phyloP scores from a whole-genome alignment of 2,888 invertebrate genomes.

The Subacronicta megacephala region DNA sequence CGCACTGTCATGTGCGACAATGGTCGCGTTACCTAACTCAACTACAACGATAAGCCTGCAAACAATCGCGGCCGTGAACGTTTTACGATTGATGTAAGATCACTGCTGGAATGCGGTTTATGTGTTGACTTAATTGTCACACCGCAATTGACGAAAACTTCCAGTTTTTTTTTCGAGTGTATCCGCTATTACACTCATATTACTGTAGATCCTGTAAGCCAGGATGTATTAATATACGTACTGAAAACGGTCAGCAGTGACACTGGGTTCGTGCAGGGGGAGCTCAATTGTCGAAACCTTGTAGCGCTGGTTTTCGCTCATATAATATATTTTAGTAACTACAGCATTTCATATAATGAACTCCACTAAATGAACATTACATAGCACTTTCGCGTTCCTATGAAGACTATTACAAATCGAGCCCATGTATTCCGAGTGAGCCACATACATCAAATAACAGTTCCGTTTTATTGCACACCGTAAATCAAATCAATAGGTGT shows the following conservation, averaged over 20 bases:
- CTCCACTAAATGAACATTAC: slow-evolving; percentile 21
- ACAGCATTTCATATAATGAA: slow-evolving; percentile 24
- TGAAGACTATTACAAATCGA: slow-evolving; percentile 44
- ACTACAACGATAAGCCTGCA: slow-evolving; percentile 51
- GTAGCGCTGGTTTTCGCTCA: slow-evolving; percentile 20
- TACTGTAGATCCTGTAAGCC: slow-evolving; percentile 44
- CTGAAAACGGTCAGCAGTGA: slow-evolving; percentile 40
- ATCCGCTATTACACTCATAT: slow-evolving; percentile 20
- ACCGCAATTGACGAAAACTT: slow-evolving; percentile 21
- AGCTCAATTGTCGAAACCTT: slow-evolving; percentile 44
- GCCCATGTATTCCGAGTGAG: slow-evolving; percentile 53
- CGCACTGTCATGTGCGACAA: slow-evolving; percentile 67
- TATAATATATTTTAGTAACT: slow-evolving; percentile 5
- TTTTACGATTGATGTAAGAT: slow-evolving; percentile 57
- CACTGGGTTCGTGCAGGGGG: slow-evolving; percentile 33
- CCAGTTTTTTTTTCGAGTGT: slow-evolving; percentile 29
- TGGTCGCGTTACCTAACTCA: slow-evolving; percentile 71
- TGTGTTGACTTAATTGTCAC: slow-evolving; percentile 9
- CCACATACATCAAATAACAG: slow-evolving; percentile 66
- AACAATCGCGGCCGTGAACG: slow-evolving; percentile 50
- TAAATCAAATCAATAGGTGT: slow-evolving; percentile 76
- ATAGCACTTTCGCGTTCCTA: slow-evolving; percentile 21
- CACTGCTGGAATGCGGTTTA: slow-evolving; percentile 50
- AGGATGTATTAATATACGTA: slow-evolving; percentile 49
- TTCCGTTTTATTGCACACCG: slow-evolving; percentile 64